Percentiles rank a stretch among this genome's conserved stretches.
Conservation (phyloP, 2,888 invertebrate genomes). For the Noctua janthe region DNA sequence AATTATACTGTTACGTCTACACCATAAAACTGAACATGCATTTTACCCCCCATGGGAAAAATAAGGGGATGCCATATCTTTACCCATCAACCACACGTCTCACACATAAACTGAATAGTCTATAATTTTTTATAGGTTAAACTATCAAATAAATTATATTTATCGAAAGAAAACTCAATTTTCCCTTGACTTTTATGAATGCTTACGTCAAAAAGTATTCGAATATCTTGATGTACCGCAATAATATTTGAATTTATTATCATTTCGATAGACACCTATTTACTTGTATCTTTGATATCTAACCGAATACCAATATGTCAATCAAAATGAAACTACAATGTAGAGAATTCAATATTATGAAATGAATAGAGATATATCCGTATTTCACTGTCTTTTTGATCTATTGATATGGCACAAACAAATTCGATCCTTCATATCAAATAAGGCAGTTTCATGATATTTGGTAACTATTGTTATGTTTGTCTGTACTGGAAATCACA, state of each 20-base stretch:
- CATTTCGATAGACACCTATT: background rate
- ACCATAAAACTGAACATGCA: background rate
- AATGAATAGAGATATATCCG: background rate
- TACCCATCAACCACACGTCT: background rate
- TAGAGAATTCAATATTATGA: constrained; percentile 6
- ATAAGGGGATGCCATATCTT: background rate
- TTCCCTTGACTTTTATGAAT: constrained; percentile 32
- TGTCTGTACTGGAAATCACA: background rate
- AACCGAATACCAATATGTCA: constrained; percentile 30
- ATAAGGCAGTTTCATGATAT: background rate
- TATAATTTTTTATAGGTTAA: constrained; percentile 1
- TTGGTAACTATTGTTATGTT: background rate
- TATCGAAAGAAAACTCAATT: constrained; percentile 34
- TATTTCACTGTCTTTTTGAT: background rate
- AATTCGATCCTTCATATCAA: background rate
- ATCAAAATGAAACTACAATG: constrained; percentile 32
- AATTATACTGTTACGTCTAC: background rate
- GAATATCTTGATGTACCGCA: background rate
- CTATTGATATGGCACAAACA: background rate
- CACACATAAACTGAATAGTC: constrained; percentile 10
- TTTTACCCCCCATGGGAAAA: background rate
- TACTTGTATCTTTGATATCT: constrained; percentile 15
- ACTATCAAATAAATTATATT: constrained; percentile 26
- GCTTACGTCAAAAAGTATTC: constrained; percentile 3
- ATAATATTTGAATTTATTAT: constrained; percentile 27